Evolutionary conservation across 1,140 invertebrate genomes (phyloP).

Genomic region (Adelges cooleyi): DNA sequence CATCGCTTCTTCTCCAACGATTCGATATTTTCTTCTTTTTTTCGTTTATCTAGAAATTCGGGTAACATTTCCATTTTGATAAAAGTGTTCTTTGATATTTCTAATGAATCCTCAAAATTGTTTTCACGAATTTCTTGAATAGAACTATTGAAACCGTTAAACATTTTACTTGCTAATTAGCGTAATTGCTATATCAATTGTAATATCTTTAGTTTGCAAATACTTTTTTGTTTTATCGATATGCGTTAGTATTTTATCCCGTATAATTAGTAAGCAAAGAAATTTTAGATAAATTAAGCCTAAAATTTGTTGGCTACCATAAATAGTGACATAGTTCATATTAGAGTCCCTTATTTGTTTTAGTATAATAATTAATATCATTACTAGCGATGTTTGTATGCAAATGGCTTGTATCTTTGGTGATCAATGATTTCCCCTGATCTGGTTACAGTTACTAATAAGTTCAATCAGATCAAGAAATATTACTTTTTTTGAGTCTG

Average conservation of each 20-base stretch:
- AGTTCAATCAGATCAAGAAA: slow-evolving; percentile 7
- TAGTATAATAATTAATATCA: not conserved
- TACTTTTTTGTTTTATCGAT: slow-evolving; percentile 1
- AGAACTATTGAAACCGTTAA: not conserved
- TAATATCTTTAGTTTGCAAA: not conserved
- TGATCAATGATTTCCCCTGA: not conserved
- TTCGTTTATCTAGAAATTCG: too few relatives aligned
- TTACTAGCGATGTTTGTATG: not conserved
- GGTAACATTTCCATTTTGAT: too few relatives aligned
- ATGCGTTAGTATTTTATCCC: not conserved
- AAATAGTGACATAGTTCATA: not conserved
- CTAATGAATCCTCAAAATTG: too few relatives aligned
- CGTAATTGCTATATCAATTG: not conserved
- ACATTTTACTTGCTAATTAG: slow-evolving; percentile 1
- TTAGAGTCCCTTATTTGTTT: not conserved
- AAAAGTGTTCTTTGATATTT: too few relatives aligned
- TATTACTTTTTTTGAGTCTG: slow-evolving; percentile 2
- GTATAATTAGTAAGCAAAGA: slow-evolving; percentile 1
- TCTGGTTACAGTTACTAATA: not conserved
- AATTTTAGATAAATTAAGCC: not conserved
- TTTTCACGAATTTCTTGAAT: slow-evolving; percentile 9
- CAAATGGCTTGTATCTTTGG: slow-evolving; percentile 6
- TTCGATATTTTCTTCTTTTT: too few relatives aligned
- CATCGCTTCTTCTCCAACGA: too few relatives aligned
- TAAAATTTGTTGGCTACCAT: not conserved